Evolutionary conservation across 1,140 invertebrate species (phyloP).

Genomic region (Aphis gossypii): DNA sequence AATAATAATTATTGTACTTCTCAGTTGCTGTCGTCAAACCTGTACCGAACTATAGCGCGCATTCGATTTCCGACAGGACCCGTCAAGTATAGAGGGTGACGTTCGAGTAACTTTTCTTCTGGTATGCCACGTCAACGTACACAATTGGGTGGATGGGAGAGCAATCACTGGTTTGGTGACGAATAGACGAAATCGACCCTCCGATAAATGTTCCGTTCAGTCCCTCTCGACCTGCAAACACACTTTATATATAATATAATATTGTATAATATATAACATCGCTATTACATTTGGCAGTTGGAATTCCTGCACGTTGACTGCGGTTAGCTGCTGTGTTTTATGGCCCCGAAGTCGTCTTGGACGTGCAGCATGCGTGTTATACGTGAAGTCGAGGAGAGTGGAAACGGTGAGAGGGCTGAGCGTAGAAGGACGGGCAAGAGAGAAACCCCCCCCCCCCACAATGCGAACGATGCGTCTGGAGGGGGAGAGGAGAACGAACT

Average conservation of each 20-base stretch:
- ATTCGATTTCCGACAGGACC: background rate
- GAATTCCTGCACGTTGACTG: background rate
- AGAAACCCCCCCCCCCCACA: background rate
- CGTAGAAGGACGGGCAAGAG: background rate
- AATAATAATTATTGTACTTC: background rate
- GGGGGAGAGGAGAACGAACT: background rate
- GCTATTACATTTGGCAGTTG: background rate
- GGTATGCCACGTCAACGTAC: background rate
- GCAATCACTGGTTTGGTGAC: background rate
- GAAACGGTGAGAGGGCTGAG: background rate
- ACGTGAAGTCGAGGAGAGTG: no score
- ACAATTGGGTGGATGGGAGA: background rate
- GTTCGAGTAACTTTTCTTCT: background rate
- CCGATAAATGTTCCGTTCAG: background rate
- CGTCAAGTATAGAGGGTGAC: background rate
- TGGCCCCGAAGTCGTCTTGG: background rate
- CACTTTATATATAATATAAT: background rate
- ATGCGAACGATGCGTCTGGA: background rate
- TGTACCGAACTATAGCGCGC: background rate
- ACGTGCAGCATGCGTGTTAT: slow-evolving; percentile 3
- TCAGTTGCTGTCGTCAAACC: background rate
- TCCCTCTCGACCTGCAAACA: background rate
- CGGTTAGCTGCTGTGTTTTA: slow-evolving; percentile 2
- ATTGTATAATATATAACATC: background rate
- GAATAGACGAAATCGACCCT: background rate